Evolutionary conservation across 2,888 invertebrate species (phyloP), one percentile per base, ranked within the genome.

Genomic region (Cyclophora albipunctata): DNA sequence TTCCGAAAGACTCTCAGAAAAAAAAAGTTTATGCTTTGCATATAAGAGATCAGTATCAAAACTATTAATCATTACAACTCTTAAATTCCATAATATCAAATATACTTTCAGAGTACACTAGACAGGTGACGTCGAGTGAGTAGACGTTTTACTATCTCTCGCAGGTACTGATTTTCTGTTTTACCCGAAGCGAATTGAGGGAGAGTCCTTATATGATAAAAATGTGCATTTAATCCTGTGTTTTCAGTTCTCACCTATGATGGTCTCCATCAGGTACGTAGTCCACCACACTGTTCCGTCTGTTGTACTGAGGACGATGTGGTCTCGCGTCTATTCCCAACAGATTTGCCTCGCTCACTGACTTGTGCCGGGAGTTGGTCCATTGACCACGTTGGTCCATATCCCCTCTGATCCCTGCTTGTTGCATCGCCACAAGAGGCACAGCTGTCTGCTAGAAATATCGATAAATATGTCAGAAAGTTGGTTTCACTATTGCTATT

Each of bases 311-410:
- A 4, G 80, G 60, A 33, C 90, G 83, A 1, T 69, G 83, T 34
- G 90, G 90, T 40, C 84, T 66, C 0, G 84, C 77, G 43, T 92
- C 92, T 2, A 90, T 87, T 2, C 92, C 91, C 43, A 96, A 82
- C 34, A 97, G 85, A 85, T 97, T 96, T 5, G 96, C 96, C 76
- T 97, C 97, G 64, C 96, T 96, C 61, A 93, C 93, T 55, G 96
- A 96, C 68, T 93, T 93, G 73, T 91, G 81, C 3, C 86, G 66
- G 0, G 80, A 62, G 59, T 69, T 77, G 5, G 82, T 79, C 87
- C 88, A 89, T 45, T 88, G 87, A 4, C 20, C 20, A 20, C 20
- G 59, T 69, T 77, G 5, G 82, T 79, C 87, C 88, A 89, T 45
- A 5, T 71, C 78, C 52, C 91, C 91, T 7, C 91, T 81, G 58